Evolutionary conservation across 2,888 invertebrate genomes (phyloP).

Genomic region (Agriopis aurantiaria): DNA sequence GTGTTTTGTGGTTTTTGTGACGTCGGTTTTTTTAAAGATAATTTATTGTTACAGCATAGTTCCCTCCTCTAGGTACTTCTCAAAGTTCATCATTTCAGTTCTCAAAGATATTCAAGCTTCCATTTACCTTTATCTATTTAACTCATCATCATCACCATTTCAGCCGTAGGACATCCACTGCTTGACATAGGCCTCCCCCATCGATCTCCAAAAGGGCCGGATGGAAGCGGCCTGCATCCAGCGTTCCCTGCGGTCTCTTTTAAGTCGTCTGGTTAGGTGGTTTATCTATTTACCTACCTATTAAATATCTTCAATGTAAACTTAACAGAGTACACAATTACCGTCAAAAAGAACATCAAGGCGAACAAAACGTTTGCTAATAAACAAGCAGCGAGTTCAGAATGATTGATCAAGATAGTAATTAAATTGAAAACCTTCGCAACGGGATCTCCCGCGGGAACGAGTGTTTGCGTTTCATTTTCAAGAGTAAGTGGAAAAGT

Average conservation of each 20-base stretch:
- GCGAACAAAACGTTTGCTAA: constrained; percentile 13
- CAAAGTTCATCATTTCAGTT: neutral
- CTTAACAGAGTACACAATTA: constrained; percentile 15
- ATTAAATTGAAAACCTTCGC: constrained; percentile 26
- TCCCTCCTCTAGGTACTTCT: too few relatives aligned
- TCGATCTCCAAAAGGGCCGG: too few relatives aligned
- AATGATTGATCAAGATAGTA: constrained; percentile 31
- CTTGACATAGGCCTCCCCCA: too few relatives aligned
- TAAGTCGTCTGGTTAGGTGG: too few relatives aligned
- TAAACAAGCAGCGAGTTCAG: constrained; percentile 6
- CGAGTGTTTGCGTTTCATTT: constrained; percentile 26
- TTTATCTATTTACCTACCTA: too few relatives aligned
- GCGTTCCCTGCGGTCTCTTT: too few relatives aligned
- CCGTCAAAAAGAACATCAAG: constrained; percentile 10
- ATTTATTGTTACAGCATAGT: too few relatives aligned
- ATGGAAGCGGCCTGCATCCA: too few relatives aligned
- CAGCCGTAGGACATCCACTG: too few relatives aligned
- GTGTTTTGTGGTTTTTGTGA: too few relatives aligned
- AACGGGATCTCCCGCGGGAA: neutral
- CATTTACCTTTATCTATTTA: neutral
- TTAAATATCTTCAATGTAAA: constrained; percentile 3
- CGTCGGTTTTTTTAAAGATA: too few relatives aligned
- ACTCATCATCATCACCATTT: too few relatives aligned
- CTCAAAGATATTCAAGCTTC: neutral
- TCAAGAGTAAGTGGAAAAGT: constrained; percentile 7